Conservation (phyloP, 2,797 vertebrate species). For the Crypturellus tataupa region DNA sequence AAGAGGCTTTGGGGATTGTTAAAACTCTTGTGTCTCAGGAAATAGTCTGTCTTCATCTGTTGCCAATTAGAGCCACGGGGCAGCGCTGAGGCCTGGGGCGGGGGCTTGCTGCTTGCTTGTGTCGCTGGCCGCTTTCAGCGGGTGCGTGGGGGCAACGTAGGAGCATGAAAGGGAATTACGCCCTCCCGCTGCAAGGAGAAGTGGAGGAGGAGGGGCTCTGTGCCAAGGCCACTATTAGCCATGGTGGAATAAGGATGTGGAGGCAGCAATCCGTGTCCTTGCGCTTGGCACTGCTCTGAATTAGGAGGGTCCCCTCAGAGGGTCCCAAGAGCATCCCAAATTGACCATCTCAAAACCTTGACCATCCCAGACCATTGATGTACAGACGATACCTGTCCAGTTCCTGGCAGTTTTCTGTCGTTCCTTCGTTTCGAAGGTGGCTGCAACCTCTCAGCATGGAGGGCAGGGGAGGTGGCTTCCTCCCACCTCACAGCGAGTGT, state of each 20-base stretch:
- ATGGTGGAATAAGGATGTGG: rapidly evolving
- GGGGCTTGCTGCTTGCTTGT: background rate
- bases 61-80: slow-evolving; percentile 29
- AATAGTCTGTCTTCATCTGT: slow-evolving; percentile 52
- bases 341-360: too few species aligned
- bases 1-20: slow-evolving; percentile 73
- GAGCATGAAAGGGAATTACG: background rate
- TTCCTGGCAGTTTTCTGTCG: background rate
- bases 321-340: too few species aligned
- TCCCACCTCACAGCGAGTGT: background rate
- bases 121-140: background rate
- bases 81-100: rapidly evolving
- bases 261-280: background rate
- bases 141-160: rapidly evolving
- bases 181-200: rapidly evolving
- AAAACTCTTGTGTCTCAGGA: slow-evolving; percentile 60
- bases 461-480: rapidly evolving
- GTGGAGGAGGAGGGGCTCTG: background rate
- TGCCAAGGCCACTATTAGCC: background rate
- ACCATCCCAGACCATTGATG: background rate
- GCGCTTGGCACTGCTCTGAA: background rate
- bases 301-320: background rate
- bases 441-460: background rate
- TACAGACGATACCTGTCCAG: background rate
- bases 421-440: background rate